phyloP scores from a whole-genome alignment of 1,140 invertebrate species.

The Drosophila lacertosa region DNA sequence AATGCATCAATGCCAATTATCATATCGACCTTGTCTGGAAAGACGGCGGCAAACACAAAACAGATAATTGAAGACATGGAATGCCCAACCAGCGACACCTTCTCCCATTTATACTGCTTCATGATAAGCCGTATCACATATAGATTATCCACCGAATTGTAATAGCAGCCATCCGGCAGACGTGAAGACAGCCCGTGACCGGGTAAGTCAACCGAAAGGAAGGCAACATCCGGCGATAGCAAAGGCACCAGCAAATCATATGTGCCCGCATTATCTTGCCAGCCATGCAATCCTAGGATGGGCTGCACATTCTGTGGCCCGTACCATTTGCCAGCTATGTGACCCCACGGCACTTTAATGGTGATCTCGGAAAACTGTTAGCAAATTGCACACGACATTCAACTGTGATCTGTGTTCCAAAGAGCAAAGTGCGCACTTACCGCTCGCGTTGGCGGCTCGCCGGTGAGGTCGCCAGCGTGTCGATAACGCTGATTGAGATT shows the following conservation, averaged over 20 bases:
- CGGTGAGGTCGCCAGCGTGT: conserved; percentile 76
- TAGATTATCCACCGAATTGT: conserved; percentile 86
- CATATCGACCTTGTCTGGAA: conserved; percentile 87
- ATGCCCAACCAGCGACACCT: conserved; percentile 88
- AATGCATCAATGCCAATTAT: conserved; percentile 87
- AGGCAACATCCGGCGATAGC: conserved; percentile 86
- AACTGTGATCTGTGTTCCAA: background rate
- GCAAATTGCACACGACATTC: conserved; percentile 11
- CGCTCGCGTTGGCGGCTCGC: conserved; percentile 62
- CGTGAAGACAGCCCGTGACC: conserved; percentile 89
- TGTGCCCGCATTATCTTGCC: conserved; percentile 90
- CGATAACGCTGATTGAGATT: conserved; percentile 66
- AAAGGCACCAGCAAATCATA: conserved; percentile 89
- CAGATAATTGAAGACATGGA: conserved; percentile 87
- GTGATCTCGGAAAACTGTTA: conserved; percentile 87
- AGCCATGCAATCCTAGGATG: conserved; percentile 90
- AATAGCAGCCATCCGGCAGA: conserved; percentile 87
- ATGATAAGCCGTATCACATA: conserved; percentile 87
- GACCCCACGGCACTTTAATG: conserved; percentile 92
- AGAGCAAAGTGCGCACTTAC: conserved; percentile 70
- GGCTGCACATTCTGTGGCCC: conserved; percentile 87
- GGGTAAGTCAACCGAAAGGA: conserved; percentile 89
- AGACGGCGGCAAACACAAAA: conserved; percentile 86
- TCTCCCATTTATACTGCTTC: conserved; percentile 89
- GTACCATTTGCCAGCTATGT: conserved; percentile 90